Evolutionary conservation across 2,888 invertebrate species (phyloP).

Genomic region (Lysandra coridon): DNA sequence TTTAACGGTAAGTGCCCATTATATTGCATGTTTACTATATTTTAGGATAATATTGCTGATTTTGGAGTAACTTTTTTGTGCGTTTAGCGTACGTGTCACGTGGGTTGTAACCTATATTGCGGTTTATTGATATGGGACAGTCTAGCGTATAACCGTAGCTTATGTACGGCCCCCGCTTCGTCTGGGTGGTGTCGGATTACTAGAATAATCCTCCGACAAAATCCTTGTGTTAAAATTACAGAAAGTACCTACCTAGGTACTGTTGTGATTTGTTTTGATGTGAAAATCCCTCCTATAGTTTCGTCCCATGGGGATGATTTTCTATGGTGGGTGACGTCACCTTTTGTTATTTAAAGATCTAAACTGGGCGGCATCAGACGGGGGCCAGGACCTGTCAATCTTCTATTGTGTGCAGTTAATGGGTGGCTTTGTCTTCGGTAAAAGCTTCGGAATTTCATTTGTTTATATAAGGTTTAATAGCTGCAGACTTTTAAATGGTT

Average conservation of each 20-base stretch:
- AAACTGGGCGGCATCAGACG: not conserved
- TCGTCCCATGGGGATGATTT: not conserved
- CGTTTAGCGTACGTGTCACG: conserved; percentile 22
- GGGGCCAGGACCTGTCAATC: not conserved
- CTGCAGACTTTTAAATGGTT: not conserved
- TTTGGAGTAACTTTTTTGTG: not conserved
- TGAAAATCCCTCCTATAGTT: not conserved
- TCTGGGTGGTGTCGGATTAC: not conserved
- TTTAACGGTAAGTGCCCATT: conserved; percentile 13
- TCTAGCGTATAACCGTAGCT: conserved; percentile 23
- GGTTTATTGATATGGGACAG: conserved; percentile 25
- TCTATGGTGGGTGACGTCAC: not conserved
- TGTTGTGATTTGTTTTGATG: not conserved
- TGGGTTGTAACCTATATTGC: conserved; percentile 29
- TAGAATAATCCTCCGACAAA: not conserved
- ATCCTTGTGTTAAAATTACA: not conserved
- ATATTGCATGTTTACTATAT: not conserved
- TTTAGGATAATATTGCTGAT: not conserved
- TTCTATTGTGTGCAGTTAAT: conserved; percentile 2
- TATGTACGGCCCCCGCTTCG: not conserved
- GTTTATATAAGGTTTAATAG: not conserved
- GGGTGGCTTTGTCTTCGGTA: conserved; percentile 11
- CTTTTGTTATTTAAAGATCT: not conserved
- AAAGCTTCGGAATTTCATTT: conserved; percentile 8
- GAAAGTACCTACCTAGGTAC: not conserved